Evolutionary conservation across 35 echinoderm and acorn worm species (phyloP).

Genomic region (Antedon bifida): DNA sequence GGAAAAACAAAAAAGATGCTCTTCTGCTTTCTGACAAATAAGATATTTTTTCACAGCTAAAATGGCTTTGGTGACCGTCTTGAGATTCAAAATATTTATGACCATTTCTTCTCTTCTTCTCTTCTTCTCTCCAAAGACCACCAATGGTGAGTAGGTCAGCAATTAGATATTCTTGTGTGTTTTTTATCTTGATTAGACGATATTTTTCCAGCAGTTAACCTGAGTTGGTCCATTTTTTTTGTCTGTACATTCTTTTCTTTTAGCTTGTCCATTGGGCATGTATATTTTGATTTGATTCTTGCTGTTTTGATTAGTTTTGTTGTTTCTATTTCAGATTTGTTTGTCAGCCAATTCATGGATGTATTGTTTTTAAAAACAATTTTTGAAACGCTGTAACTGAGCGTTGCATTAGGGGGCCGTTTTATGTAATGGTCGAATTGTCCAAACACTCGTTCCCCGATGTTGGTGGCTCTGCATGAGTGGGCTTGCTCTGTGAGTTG

Average conservation of each 20-base stretch:
- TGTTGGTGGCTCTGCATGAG: not conserved
- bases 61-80: no score
- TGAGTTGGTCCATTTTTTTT: no score
- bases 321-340: not conserved
- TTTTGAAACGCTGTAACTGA: not conserved
- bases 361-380: not conserved
- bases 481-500: not conserved
- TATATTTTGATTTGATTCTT: not conserved
- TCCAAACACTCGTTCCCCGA: not conserved
- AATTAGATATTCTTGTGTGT: not conserved
- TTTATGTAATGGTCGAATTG: not conserved
- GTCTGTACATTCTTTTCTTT: no score
- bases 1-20: no score
- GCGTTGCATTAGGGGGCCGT: not conserved
- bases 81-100: no score
- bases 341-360: not conserved
- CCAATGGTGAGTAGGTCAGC: not conserved
- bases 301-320: not conserved
- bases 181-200: not conserved
- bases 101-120: not conserved
- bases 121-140: not conserved
- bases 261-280: no score
- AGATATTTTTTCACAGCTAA: no score
- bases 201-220: not conserved
- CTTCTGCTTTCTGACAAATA: no score